Conservation (phyloP, 2,888 invertebrate genomes). For the Blastobasis adustella region DNA sequence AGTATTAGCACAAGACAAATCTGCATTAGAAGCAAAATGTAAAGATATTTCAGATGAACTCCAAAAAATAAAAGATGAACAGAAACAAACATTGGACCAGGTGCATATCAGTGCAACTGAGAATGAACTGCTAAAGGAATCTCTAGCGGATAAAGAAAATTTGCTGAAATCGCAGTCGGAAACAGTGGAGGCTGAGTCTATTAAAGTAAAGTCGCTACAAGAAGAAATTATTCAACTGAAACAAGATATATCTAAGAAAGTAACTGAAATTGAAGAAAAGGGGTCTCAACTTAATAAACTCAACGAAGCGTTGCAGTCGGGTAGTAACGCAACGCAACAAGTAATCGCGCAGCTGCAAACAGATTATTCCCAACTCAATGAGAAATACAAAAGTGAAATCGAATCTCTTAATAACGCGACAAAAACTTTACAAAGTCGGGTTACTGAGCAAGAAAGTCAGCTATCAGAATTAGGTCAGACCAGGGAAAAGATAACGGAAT, state of each 20-base stretch:
- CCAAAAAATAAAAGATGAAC: conserved; percentile 36
- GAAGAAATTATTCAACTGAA: conserved; percentile 40
- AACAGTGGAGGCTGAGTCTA: conserved; percentile 36
- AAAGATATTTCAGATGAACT: conserved; percentile 38
- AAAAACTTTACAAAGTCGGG: conserved; percentile 42
- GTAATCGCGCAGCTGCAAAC: conserved; percentile 41
- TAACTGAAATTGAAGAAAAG: conserved; percentile 38
- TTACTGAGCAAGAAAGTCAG: conserved; percentile 46
- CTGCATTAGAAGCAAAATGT: conserved; percentile 40
- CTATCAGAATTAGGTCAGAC: conserved; percentile 43
- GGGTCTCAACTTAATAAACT: conserved; percentile 39
- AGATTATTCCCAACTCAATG: conserved; percentile 49
- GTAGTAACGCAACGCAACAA: conserved; percentile 44
- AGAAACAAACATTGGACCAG: conserved; percentile 34
- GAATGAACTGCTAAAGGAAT: conserved; percentile 35
- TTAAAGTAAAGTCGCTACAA: conserved; percentile 38
- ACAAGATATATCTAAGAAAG: conserved; percentile 38
- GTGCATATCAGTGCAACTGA: conserved; percentile 36
- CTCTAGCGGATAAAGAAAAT: conserved; percentile 45
- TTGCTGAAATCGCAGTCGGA: conserved; percentile 44
- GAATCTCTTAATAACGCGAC: conserved; percentile 51
- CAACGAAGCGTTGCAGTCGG: conserved; percentile 39
- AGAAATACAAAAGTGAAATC: conserved; percentile 46
- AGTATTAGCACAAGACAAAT: conserved; percentile 46
- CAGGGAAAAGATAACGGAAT: conserved; percentile 53